Conservation (phyloP, 2,888 invertebrate species). For the Trachelus iudaicus region DNA sequence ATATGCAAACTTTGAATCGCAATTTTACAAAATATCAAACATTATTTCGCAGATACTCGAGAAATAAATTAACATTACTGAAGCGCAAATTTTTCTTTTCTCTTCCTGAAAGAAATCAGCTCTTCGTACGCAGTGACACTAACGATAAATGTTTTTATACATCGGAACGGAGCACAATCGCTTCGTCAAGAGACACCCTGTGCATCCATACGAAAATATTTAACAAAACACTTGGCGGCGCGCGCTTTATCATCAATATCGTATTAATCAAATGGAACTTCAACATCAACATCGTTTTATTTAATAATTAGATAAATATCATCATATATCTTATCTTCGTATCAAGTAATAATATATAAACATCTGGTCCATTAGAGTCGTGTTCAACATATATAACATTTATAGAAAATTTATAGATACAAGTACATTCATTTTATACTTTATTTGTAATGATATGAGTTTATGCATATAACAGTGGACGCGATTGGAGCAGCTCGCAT, state of each 20-base stretch:
- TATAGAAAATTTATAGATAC: slow-evolving; percentile 62
- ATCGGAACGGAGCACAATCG: slow-evolving; percentile 4
- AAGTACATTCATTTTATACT: slow-evolving; percentile 51
- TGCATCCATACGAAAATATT: slow-evolving; percentile 3
- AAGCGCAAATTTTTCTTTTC: slow-evolving; percentile 1
- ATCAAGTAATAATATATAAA: slow-evolving; percentile 61
- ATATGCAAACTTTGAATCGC: not conserved
- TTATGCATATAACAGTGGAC: slow-evolving; percentile 49
- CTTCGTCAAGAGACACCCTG: slow-evolving; percentile 34
- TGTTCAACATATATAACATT: slow-evolving; percentile 62
- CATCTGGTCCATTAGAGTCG: slow-evolving; percentile 64
- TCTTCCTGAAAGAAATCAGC: not conserved
- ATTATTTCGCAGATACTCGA: not conserved
- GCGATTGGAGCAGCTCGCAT: slow-evolving; percentile 39
- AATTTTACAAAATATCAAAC: not conserved
- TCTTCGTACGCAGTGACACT: not conserved
- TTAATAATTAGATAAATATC: slow-evolving; percentile 55
- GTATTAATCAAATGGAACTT: slow-evolving; percentile 26
- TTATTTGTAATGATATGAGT: slow-evolving; percentile 51
- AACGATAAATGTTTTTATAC: not conserved
- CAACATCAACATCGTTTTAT: slow-evolving; percentile 47
- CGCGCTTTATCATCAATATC: not conserved
- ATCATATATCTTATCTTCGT: slow-evolving; percentile 49
- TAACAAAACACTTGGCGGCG: not conserved
- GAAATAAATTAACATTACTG: not conserved